Evolutionary conservation across 2,888 invertebrate genomes (phyloP).

Genomic region (Labia minor): DNA sequence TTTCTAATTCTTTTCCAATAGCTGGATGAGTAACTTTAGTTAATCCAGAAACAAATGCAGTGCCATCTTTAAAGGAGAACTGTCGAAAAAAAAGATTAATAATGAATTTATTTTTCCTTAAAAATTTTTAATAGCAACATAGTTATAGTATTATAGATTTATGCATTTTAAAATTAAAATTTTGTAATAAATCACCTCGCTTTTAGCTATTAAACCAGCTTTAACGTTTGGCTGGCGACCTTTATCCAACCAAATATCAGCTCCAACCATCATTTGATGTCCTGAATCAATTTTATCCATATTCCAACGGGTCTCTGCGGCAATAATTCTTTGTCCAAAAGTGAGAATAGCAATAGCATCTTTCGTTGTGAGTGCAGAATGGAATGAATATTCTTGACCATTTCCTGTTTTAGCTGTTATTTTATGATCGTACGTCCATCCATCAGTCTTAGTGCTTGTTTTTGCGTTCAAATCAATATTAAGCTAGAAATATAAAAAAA

Average conservation of each 20-base stretch:
- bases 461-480: neutral
- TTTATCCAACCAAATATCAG: constrained; percentile 58
- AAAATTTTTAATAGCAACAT: neutral
- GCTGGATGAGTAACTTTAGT: constrained; percentile 56
- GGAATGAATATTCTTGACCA: neutral
- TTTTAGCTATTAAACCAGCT: neutral
- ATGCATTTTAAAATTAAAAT: too few relatives aligned
- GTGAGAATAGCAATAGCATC: neutral
- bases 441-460: neutral
- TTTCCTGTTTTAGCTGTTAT: neutral
- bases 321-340: constrained; percentile 20
- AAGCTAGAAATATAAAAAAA: neutral
- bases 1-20: constrained; percentile 43
- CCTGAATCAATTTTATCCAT: neutral
- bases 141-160: neutral
- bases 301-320: constrained; percentile 16
- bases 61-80: constrained; percentile 41
- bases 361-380: neutral
- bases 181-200: neutral
- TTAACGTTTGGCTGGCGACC: constrained; percentile 47
- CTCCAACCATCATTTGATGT: constrained; percentile 30
- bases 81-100: neutral
- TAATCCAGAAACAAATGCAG: constrained; percentile 42
- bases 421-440: neutral
- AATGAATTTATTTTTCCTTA: neutral